These are phyloP conservation scores for Prionailurus viverrinus DNA, from an alignment of 2,113 vertebrate genomes.

Conservation along the genomic window DNA sequence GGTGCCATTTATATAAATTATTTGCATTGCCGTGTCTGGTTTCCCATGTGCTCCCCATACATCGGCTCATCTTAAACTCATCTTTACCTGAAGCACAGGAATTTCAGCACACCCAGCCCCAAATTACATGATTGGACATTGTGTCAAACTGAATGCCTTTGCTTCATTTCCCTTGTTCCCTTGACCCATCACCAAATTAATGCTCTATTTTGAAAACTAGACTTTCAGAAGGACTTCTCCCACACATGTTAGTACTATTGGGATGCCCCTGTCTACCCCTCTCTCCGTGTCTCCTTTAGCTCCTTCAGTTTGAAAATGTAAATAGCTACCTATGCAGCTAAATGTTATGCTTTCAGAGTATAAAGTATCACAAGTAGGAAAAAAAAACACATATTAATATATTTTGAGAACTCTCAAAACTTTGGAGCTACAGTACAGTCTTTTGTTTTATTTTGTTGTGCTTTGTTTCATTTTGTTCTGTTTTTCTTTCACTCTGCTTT, in stretches of 20 bases:
- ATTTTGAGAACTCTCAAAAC: background rate
- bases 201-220: background rate
- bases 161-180: background rate
- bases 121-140: background rate
- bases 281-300: background rate
- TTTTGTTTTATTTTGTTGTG: background rate
- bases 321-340: background rate
- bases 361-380: background rate
- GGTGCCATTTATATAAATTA: background rate
- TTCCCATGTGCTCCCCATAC: background rate
- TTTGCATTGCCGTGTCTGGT: background rate
- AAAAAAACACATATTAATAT: background rate
- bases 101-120: background rate
- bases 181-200: background rate
- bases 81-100: background rate
- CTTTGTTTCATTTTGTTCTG: background rate
- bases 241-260: accelerated
- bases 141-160: background rate
- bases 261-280: accelerated
- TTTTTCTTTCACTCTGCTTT: background rate
- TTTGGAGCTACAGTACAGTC: background rate
- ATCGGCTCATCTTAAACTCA: background rate
- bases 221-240: background rate
- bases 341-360: background rate
- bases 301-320: background rate